These are phyloP conservation scores for Flexamia atlantica DNA, from an alignment of 2,888 invertebrate species.

Conservation along the genomic window DNA sequence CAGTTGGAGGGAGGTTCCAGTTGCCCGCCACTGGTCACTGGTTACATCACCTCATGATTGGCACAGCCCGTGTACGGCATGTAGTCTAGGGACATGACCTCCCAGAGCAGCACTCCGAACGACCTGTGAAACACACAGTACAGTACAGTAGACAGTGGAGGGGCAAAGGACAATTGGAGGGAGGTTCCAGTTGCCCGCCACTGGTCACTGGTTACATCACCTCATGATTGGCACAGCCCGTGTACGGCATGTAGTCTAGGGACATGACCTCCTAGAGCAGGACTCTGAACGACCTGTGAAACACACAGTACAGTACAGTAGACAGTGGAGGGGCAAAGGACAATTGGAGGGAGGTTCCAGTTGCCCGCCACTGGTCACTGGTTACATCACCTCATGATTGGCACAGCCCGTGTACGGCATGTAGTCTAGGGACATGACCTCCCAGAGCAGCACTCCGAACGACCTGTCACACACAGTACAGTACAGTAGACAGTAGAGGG, in stretches of 20 bases:
- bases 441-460: conserved; percentile 95
- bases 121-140: conserved; percentile 80
- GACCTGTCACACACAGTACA: conserved; percentile 79
- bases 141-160: too few relatives aligned
- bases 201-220: conserved; percentile 98
- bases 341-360: conserved; percentile 88
- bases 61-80: conserved; percentile 98
- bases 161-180: conserved; percentile 82
- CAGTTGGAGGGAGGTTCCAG: conserved; percentile 88
- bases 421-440: conserved; percentile 95
- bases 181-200: conserved; percentile 93
- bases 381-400: conserved; percentile 97
- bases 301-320: background rate
- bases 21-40: conserved; percentile 95
- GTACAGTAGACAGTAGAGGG: conserved; percentile 70
- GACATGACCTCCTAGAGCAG: conserved; percentile 95
- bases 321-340: conserved; percentile 82
- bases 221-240: conserved; percentile 96
- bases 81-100: conserved; percentile 95
- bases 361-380: conserved; percentile 95
- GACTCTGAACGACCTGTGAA: conserved; percentile 93
- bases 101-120: conserved; percentile 95
- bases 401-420: conserved; percentile 98
- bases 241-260: conserved; percentile 98
- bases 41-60: conserved; percentile 97